A percentile compares a stretch with the other conserved stretches of the same genome.
Evolutionary conservation across 2,113 vertebrate species (phyloP).

Genomic region (Cryptomyrus ogoouensis): DNA sequence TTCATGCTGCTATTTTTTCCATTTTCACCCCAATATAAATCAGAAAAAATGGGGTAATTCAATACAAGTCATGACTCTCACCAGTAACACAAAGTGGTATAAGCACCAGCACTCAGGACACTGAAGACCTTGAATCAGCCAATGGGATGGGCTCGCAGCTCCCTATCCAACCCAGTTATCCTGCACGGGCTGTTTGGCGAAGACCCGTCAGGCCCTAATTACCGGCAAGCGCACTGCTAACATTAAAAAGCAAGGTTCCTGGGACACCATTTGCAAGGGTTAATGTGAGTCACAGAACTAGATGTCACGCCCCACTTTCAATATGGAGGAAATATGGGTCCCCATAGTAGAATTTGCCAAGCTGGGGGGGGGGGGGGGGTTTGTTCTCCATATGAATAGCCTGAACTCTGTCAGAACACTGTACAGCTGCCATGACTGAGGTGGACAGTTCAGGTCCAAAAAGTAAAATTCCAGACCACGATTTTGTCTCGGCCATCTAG

Average conservation of each 20-base stretch:
- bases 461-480: background rate
- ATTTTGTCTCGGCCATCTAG: background rate
- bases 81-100: background rate
- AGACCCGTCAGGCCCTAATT: background rate
- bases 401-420: background rate
- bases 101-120: constrained; percentile 14
- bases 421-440: background rate
- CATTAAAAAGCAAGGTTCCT: background rate
- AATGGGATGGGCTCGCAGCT: background rate
- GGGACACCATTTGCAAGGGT: background rate
- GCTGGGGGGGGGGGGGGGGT: background rate
- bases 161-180: background rate
- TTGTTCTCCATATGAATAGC: background rate
- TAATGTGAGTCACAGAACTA: background rate
- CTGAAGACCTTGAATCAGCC: constrained; percentile 24
- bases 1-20: background rate
- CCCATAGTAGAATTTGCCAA: background rate
- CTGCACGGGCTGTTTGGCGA: background rate
- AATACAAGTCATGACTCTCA: background rate
- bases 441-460: background rate
- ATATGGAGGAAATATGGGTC: background rate
- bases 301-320: background rate
- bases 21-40: background rate
- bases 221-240: background rate
- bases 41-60: background rate